Evolutionary conservation across 2,888 invertebrate species (phyloP).

Genomic region (Acanthosepion pharaonis): DNA sequence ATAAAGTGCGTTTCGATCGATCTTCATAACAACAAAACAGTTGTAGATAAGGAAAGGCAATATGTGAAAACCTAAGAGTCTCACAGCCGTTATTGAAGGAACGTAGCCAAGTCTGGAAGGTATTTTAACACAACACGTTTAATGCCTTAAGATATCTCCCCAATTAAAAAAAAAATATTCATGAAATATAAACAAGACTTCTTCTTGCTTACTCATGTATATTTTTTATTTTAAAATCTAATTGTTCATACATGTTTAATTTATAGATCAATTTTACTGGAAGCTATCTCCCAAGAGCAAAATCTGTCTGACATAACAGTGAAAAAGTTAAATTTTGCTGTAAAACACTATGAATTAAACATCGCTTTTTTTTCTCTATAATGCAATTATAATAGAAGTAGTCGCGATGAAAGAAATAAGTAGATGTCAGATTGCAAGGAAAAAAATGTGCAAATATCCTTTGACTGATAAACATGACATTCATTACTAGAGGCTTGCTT

Average conservation of each 20-base stretch:
- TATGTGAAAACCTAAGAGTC: not conserved
- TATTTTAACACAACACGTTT: not conserved
- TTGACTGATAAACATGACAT: not conserved
- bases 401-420: not conserved
- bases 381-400: not conserved
- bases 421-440: not conserved
- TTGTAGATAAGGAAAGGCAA: not conserved
- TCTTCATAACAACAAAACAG: not conserved
- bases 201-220: not conserved
- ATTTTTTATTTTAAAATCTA: slow-evolving; percentile 12
- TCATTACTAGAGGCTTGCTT: not conserved
- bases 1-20: not conserved
- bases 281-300: not conserved
- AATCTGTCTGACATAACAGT: not conserved
- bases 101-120: not conserved
- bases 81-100: not conserved
- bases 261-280: not conserved
- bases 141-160: slow-evolving; percentile 22
- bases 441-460: not conserved
- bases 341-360: slow-evolving; percentile 20
- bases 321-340: not conserved
- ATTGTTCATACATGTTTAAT: slow-evolving; percentile 16
- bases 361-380: not conserved
- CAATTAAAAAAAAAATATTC: not conserved
- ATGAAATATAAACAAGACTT: not conserved